Base-by-base conservation (phyloP, 2,797 vertebrate species). In the Liparis tanakae region DNA sequence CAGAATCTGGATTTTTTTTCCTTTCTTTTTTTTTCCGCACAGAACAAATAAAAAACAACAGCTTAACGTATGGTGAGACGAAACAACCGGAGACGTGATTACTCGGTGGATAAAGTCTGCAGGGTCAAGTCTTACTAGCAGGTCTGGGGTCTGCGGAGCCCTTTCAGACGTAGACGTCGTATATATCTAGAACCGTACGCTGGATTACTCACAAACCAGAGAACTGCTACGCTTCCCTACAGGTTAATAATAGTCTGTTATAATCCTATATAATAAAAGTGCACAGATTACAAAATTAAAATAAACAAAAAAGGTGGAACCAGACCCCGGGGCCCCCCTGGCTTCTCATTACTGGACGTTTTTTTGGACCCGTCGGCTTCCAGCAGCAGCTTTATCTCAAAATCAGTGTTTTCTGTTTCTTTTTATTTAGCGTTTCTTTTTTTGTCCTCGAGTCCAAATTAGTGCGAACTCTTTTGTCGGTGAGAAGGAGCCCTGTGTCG, bases 1-100 rank as follows among this genome's bases (percentile, higher is more conserved):
- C 97, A 98, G 97, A 97, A 97, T 96, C 93, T 86, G 93, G 97
- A 97, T 97, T 97, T 84, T 84, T 96, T 83, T 93, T 94, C 94
- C 97, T 96, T 84, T 96, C 81, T 93, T 37, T 37, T 36, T 36
- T 4, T 6, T 4, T 6, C 10, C 37, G 94, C 94, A 92, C 93
- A 94, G 94, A 97, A 95, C 92, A 96, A 93, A 91, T 95, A 94
- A 94, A 93, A 91, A 93, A 94, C 9, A 3, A 95, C 92, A 95
- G 92, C 91, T 93, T 89, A 92, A 96, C 92, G 87, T 86, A 93
- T 81, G 88, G 95, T 88, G 89, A 90, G 94, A 95, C 89, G 91
- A 83, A 86, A 86, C 66, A 68, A 84, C 51, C 72, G 56, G 70
- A 86, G 58, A 58, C 85, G 90, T 76, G 87, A 84, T 89, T 87